Evolutionary conservation across 2,797 vertebrate species (phyloP), one percentile per base, ranked within the genome.

Genomic region (Cygnus olor): DNA sequence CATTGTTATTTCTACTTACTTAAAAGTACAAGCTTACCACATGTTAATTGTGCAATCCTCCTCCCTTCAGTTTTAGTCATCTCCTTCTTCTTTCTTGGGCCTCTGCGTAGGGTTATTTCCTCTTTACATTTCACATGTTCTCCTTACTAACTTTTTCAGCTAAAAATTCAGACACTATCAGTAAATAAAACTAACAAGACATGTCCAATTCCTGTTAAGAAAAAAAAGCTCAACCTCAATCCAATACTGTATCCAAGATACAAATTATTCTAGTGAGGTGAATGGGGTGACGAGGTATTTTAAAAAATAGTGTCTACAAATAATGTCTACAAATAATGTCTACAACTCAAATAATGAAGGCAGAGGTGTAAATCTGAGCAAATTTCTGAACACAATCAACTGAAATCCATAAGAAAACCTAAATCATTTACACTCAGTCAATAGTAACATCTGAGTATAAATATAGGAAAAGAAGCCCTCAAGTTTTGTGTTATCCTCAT

Each of bases 1-100:
- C 76, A 95, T 36, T 83, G 54, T 88, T 95, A 90, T 63, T 90
- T 94, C 79, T 83, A 95, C 65, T 89, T 91, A 85, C 65, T 93
- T 85, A 81, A 56, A 94, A 94, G 71, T 91, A 94, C 81, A 95
- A 96, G 77, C 57, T 94, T 85, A 84, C 61, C 86, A 92, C 86
- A 91, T 84, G 80, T 73, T 79, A 94, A 20, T 61, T 92, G 80
- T 81, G 77, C 34, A 93, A 58, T 88, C 34, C 56, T 81, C 44
- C 49, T 57, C 36, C 45, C 15, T 83, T 86, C 54, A 93, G 64
- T 80, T 89, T 91, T 79, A 92, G 49, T 79, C 11, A 88, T 83
- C 40, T 44, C 40, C 38, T 79, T 95, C 11, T 76, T 88, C 44
- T 85, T 93, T 60, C 79, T 89, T 80, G 15, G 24, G n/a, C 53